A percentile compares a stretch with the other conserved stretches of the same genome.
Evolutionary conservation across 2,113 vertebrate species (phyloP).

Genomic region (Brachionichthys hirsutus): DNA sequence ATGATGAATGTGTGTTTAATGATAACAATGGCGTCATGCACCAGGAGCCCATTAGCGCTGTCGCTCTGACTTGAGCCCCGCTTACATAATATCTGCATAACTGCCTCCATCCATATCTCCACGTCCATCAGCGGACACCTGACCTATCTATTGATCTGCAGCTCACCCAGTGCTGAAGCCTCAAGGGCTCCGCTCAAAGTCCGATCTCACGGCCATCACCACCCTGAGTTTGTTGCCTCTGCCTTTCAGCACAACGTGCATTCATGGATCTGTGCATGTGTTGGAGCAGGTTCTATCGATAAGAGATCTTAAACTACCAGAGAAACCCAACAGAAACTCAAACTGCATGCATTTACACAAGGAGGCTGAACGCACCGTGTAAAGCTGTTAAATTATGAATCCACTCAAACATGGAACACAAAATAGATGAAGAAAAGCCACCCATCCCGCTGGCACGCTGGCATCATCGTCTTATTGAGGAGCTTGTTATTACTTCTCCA

Average conservation of each 20-base stretch:
- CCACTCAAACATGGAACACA: too few species aligned
- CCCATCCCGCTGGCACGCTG: too few species aligned
- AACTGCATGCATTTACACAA: slow-evolving; percentile 30
- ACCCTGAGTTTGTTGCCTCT: slow-evolving; percentile 12
- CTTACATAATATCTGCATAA: slow-evolving; percentile 20
- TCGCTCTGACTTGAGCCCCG: slow-evolving; percentile 13
- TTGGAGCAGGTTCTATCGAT: slow-evolving; percentile 46
- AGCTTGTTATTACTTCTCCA: too few species aligned
- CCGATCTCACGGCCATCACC: slow-evolving; percentile 19
- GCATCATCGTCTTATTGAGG: too few species aligned
- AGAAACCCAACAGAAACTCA: slow-evolving; percentile 12
- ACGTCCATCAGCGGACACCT: slow-evolving; percentile 25
- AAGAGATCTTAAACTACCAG: slow-evolving; percentile 63
- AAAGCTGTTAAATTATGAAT: too few species aligned
- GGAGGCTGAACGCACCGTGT: slow-evolving; percentile 26
- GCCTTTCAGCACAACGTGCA: slow-evolving; percentile 18
- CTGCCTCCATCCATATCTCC: slow-evolving; percentile 24
- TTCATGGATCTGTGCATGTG: slow-evolving; percentile 15
- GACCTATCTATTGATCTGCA: too few species aligned
- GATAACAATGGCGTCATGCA: not conserved
- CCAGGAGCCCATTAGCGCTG: not conserved
- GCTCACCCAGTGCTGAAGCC: not conserved
- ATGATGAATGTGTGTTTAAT: not conserved
- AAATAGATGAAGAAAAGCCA: too few species aligned
- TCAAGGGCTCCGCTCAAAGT: not conserved